Evolutionary conservation across 2,888 invertebrate genomes (phyloP).

Genomic region (Philereme transversata): DNA sequence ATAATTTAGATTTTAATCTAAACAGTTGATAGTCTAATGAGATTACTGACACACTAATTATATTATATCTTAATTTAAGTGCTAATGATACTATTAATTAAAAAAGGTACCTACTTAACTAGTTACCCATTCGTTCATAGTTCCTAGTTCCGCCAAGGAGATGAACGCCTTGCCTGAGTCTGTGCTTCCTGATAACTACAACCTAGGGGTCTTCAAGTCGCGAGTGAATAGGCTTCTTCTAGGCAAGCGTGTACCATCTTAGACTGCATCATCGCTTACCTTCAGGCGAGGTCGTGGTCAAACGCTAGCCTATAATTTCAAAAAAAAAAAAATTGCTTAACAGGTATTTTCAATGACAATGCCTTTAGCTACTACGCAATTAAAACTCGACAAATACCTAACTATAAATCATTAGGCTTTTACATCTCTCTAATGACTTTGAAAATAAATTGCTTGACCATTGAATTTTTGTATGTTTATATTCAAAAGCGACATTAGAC

Average conservation of each 20-base stretch:
- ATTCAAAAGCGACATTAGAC: conserved; percentile 27
- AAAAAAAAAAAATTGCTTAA: too few species aligned
- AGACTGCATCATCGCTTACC: too few species aligned
- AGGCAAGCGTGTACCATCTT: too few species aligned
- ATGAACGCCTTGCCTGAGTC: too few species aligned
- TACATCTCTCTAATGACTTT: conserved; percentile 1
- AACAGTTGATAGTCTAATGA: not conserved
- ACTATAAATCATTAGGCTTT: conserved; percentile 2
- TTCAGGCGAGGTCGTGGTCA: too few species aligned
- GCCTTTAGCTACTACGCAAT: not conserved
- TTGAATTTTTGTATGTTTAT: conserved; percentile 24
- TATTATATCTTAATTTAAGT: not conserved
- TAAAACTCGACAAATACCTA: conserved; percentile 4
- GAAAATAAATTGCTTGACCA: conserved; percentile 3
- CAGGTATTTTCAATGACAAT: conserved; percentile 3
- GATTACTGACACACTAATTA: not conserved
- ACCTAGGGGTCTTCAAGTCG: too few species aligned
- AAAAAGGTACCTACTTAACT: not conserved
- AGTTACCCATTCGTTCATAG: not conserved
- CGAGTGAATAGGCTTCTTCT: too few species aligned
- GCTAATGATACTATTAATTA: not conserved
- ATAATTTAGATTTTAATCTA: not conserved
- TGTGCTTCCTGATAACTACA: too few species aligned
- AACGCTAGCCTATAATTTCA: too few species aligned
- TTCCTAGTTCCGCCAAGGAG: too few species aligned